Base-by-base conservation (phyloP, 1,140 invertebrate species). In the Melanaphis sacchari region DNA sequence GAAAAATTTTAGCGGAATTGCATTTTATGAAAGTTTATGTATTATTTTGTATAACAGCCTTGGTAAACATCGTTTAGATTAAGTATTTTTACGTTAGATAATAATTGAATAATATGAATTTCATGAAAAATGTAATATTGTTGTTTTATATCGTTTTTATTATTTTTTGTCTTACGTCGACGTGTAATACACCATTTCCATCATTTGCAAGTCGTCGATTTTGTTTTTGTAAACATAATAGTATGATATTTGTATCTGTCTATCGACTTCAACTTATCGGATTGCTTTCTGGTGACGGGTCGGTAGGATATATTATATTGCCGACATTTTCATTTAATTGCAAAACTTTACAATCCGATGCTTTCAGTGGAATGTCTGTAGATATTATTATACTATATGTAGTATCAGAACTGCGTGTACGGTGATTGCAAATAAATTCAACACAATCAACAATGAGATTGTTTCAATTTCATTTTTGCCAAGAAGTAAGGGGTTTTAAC, bases 311-410 rank as follows among this genome's bases (percentile, higher is more conserved):
- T 85, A 21, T 43, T 43, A 85, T 43, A 46, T 88, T 22, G 85
- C n/a, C 2, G 6, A 46, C 46, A 88, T 88, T 88, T 88, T 49
- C 41, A n/a, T 88, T 88, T 88, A 88, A 88, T 88, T 49, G 85
- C 41, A 2, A 88, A 88, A 88, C 85, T 88, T 88, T 88, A 22
- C 43, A 31, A 88, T 49, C 85, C n/a, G 1, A 21, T n/a, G 85
- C n/a, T 31, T 88, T 46, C 40, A 41, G 43, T 26, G 43, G 41
- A 88, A 88, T 49, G 85, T 49, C 43, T 36, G 31, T 5, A 76
- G 31, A 88, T 46, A 88, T 88, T 46, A 88, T 88, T 31, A 15
- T 46, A 43, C 18, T 85, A 46, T 82, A 66, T 66, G 31, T n/a
- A 76, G 59, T 76, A 76, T 76, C 59, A n/a, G 4, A n/a, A 82